Evolutionary conservation across 2,113 vertebrate species (phyloP).

Genomic region (Zapornia atra): DNA sequence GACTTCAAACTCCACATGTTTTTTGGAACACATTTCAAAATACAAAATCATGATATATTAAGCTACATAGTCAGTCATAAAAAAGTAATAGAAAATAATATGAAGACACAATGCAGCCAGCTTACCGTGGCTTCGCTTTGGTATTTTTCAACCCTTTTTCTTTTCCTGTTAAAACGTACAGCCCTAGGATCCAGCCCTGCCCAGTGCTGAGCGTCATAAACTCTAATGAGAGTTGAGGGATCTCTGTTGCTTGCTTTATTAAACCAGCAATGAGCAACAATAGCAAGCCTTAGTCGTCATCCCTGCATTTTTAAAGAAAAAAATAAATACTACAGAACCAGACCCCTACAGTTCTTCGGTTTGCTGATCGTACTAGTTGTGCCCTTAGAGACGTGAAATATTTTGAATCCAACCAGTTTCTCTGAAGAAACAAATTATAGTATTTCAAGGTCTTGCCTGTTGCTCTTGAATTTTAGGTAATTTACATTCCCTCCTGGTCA

Average conservation of each 20-base stretch:
- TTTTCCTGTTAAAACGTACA: not conserved
- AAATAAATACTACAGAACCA: not conserved
- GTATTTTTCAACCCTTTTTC: not conserved
- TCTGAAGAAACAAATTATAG: not conserved
- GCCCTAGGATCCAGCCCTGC: not conserved
- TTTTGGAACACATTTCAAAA: slow-evolving; percentile 28
- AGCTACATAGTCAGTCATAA: not conserved
- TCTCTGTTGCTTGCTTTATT: not conserved
- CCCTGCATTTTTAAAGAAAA: not conserved
- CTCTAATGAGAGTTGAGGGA: not conserved
- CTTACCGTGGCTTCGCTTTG: not conserved
- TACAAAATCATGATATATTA: not conserved
- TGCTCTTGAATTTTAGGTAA: not conserved
- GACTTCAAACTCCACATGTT: not conserved
- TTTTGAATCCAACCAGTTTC: not conserved
- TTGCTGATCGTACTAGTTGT: not conserved
- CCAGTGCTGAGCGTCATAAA: not conserved
- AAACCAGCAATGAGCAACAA: not conserved
- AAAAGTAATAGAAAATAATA: slow-evolving; percentile 38
- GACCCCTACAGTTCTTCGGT: not conserved
- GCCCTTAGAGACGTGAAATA: not conserved
- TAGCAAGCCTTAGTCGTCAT: not conserved
- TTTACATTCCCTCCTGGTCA: not conserved
- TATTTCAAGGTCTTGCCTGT: not conserved
- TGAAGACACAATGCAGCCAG: not conserved